Conservation (phyloP, 2,888 invertebrate genomes). For the Coelopa pilipes region DNA sequence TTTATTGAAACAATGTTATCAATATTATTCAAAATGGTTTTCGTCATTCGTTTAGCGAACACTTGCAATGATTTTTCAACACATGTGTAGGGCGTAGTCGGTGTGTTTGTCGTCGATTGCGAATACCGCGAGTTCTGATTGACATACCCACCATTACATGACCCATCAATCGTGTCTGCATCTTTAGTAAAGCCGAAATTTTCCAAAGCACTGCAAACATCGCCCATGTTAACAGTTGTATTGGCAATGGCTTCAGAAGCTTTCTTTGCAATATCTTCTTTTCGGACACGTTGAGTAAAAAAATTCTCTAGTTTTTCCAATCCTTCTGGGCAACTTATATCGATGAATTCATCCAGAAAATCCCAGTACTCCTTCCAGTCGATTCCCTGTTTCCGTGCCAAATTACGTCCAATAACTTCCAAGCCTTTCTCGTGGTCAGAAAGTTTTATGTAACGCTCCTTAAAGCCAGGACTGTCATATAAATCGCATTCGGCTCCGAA, state of each 20-base stretch:
- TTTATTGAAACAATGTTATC: constrained; percentile 71
- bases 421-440: constrained; percentile 87
- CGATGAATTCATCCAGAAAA: constrained; percentile 83
- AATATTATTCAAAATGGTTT: constrained; percentile 72
- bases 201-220: constrained; percentile 52
- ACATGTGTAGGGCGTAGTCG: constrained; percentile 68
- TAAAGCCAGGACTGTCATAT: constrained; percentile 55
- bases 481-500: constrained; percentile 38
- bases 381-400: constrained; percentile 77
- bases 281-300: constrained; percentile 64
- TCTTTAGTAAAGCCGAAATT: constrained; percentile 43
- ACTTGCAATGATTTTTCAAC: constrained; percentile 74
- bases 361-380: constrained; percentile 95
- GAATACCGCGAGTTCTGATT: constrained; percentile 34
- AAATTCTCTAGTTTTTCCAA: constrained; percentile 79
- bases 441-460: constrained; percentile 69
- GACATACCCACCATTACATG: constrained; percentile 19
- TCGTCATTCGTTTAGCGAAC: constrained; percentile 77
- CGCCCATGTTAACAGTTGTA: constrained; percentile 45
- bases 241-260: constrained; percentile 37
- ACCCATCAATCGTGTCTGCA: background rate
- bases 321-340: constrained; percentile 80
- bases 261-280: constrained; percentile 44
- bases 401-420: constrained; percentile 82
- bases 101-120: constrained; percentile 44